Base-by-base conservation (phyloP, 2,888 invertebrate species). In the Dicranocentrus wangi region DNA sequence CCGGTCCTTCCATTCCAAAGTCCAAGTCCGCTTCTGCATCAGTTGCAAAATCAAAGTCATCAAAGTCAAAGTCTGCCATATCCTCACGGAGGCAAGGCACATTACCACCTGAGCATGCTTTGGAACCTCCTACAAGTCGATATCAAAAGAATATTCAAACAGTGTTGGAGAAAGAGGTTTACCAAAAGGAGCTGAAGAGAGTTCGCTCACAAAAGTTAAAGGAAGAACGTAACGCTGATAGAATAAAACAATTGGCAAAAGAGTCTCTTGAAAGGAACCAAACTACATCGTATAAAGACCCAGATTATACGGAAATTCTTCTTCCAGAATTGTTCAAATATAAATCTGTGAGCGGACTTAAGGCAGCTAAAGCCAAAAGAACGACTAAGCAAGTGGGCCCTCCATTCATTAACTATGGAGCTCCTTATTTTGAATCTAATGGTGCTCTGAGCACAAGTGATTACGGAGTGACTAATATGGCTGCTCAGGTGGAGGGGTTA, bases 81-180 rank as follows among this genome's bases (percentile, higher is more conserved):
- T 61, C 68, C n/a, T 69, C 65, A 1, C 53, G 65, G 23, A 25
- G 23, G 51, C 19, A 8, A 55, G 32, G n/a, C 43, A 39, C n/a
- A 19, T 68, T 25, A 43, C 55, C 27, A 39, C 75, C 19, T 21
- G 55, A n/a, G 25, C 66, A 43, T 43, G 55, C 75, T 15, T 58
- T 68, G 0, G 76, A 77, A 1, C 76, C 76, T 3, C 80, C 82
- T 5, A 65, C 65, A 17, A 75, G 75, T 1, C 71, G 76, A 0
- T 68, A 80, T 32, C 82, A 83, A 42, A 75, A 65, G 25, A 63
- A 80, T n/a, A 83, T 83, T 47, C 80, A 80, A 25, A 53, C 32
- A 2, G 66, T 83, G 42, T 47, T 83, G 21, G 80, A 83, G 19
- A 76, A 76, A 19, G 82, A 83, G 66, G 80, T 83, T 1, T 83